A percentile compares a stretch with the other conserved stretches of the same genome.
These are phyloP conservation scores for Pollenia amentaria DNA, from an alignment of 2,888 invertebrate species.

Conservation along the genomic window DNA sequence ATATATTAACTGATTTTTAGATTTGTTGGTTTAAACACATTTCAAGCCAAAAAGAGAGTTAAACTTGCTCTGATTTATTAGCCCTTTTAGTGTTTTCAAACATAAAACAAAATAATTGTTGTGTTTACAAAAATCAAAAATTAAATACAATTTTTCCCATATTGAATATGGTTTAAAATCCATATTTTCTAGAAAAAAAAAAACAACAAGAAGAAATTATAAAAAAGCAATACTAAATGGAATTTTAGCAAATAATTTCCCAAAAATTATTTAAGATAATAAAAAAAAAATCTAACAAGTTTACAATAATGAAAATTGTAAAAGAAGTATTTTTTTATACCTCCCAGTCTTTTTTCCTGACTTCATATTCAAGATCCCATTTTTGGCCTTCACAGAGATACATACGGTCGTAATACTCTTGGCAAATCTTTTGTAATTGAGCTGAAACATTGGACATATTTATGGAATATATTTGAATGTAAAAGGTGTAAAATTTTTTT, in stretches of 20 bases:
- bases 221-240: slow-evolving; percentile 51
- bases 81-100: slow-evolving; percentile 16
- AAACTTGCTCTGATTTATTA: too few relatives aligned
- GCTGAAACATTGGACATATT: slow-evolving; percentile 80
- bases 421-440: slow-evolving; percentile 95
- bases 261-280: slow-evolving; percentile 37
- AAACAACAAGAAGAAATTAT: slow-evolving; percentile 8
- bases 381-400: slow-evolving; percentile 99
- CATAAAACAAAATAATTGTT: too few relatives aligned
- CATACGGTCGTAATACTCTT: slow-evolving; percentile 98
- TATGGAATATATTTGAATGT: slow-evolving; percentile 38
- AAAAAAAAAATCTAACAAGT: slow-evolving; percentile 46
- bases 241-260: slow-evolving; percentile 44
- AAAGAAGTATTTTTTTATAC: slow-evolving; percentile 85
- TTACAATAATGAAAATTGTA: slow-evolving; percentile 55
- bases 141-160: slow-evolving; percentile 32
- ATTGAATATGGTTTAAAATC: slow-evolving; percentile 67
- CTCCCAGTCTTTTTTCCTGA: slow-evolving; percentile 99
- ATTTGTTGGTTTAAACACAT: too few relatives aligned
- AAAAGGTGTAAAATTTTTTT: background rate
- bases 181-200: slow-evolving; percentile 45
- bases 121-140: slow-evolving; percentile 68
- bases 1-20: too few relatives aligned
- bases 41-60: too few relatives aligned
- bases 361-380: slow-evolving; percentile 99